A percentile compares a stretch with the other conserved stretches of the same genome.
Conservation (phyloP, 2,113 vertebrate genomes). For the Hepsetus odoe region DNA sequence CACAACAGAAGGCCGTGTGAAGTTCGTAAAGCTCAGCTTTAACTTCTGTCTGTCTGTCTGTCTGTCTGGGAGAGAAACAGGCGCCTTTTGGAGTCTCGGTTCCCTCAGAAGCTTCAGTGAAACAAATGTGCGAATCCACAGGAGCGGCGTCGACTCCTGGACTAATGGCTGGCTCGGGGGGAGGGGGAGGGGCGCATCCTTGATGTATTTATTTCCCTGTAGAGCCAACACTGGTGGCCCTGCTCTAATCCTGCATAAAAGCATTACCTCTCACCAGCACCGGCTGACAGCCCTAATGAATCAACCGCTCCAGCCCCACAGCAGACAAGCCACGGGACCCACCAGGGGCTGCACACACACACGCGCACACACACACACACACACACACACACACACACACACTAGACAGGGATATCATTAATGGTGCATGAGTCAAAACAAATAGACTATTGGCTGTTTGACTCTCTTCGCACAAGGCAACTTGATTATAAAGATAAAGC, state of each 20-base stretch:
- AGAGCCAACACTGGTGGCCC: constrained; percentile 78
- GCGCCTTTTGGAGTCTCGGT: constrained; percentile 39
- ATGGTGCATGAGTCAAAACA: constrained; percentile 53
- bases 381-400: constrained; percentile 41
- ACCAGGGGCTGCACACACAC: constrained; percentile 34
- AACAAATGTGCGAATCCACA: constrained; percentile 75
- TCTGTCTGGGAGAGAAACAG: constrained; percentile 18
- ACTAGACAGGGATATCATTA: constrained; percentile 49
- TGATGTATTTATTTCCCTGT: constrained; percentile 79
- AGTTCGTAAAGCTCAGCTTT: constrained; percentile 2
- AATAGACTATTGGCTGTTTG: constrained; percentile 42
- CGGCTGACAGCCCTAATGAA: constrained; percentile 82
- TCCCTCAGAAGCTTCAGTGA: constrained; percentile 69
- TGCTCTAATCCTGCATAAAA: constrained; percentile 70
- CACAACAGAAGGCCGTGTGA: background rate
- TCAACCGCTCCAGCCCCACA: constrained; percentile 81
- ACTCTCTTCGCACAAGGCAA: constrained; percentile 33
- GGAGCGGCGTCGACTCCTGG: constrained; percentile 71
- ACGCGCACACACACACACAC: constrained; percentile 42
- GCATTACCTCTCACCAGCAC: constrained; percentile 71
- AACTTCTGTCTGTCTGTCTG: constrained; percentile 18
- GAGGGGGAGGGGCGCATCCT: constrained; percentile 69
- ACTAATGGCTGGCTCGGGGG: constrained; percentile 72
- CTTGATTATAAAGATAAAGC: constrained; percentile 41
- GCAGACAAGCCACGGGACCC: constrained; percentile 68